These are phyloP conservation scores for Pempheris klunzingeri DNA, from an alignment of 2,797 vertebrate genomes.

Conservation along the genomic window DNA sequence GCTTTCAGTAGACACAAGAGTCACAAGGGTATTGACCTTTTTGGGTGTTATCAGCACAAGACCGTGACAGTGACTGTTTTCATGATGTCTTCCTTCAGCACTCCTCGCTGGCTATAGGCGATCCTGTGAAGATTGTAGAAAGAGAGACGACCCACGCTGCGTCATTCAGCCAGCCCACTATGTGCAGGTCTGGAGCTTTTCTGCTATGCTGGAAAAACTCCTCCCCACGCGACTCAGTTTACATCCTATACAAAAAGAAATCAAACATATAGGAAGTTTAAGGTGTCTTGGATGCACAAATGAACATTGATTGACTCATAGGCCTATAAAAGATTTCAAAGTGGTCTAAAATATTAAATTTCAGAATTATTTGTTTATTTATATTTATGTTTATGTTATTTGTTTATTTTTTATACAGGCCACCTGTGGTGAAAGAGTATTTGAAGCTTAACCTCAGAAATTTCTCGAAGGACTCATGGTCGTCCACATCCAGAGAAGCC, in stretches of 20 bases:
- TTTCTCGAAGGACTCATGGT: conserved; percentile 43
- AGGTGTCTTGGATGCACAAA: neutral
- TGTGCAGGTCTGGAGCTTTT: conserved; percentile 49
- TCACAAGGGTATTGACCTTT: conserved; percentile 16
- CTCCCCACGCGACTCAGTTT: conserved; percentile 7
- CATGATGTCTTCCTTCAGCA: conserved; percentile 39
- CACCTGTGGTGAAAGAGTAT: conserved; percentile 28
- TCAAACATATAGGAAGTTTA: neutral
- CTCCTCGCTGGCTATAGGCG: conserved; percentile 61
- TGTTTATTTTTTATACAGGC: conserved; percentile 45
- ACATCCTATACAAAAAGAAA: neutral
- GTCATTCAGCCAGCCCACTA: conserved; percentile 45
- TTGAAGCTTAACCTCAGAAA: conserved; percentile 49
- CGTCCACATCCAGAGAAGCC: conserved; percentile 51
- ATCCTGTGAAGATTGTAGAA: conserved; percentile 57
- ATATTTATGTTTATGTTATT: too few relatives aligned
- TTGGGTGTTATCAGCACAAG: conserved; percentile 4
- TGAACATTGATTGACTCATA: neutral
- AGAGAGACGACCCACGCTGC: conserved; percentile 54
- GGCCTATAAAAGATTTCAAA: neutral
- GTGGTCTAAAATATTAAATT: neutral
- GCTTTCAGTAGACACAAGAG: conserved; percentile 40
- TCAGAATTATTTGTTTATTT: neutral
- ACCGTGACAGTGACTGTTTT: conserved; percentile 15
- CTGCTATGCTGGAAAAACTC: conserved; percentile 13